Evolutionary conservation across 2,113 vertebrate genomes (phyloP), one percentile per base, ranked within the genome.

Genomic region (Saimiri boliviensis): DNA sequence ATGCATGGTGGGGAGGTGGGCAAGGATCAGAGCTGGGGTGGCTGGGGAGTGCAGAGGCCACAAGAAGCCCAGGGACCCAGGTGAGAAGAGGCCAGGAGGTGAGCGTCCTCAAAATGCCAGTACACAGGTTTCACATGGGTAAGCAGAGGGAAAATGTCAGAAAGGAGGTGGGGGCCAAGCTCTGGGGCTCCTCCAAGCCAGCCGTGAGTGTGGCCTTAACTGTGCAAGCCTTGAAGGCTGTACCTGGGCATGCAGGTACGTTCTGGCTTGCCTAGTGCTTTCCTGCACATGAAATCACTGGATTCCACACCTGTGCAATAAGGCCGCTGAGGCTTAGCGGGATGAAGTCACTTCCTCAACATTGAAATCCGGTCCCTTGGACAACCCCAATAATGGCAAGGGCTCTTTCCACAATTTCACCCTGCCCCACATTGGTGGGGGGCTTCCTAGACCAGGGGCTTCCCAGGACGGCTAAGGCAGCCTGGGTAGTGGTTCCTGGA

Each of bases 191-290:
- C 66, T 47, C 84, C 20, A 54, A 23, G 56, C 32, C 30, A 12
- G 25, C 21, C 12, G 2, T 1, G 42, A 27, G n/a, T 0, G 2
- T 0, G 9, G 66, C 12, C 14, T 8, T 6, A 27, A 21, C 0
- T 17, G 7, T 30, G 14, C 27, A 30, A 21, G 16, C 27, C 1
- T 13, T 11, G 71, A 66, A 60, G 83, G 35, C 86, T n/a, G 8
- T 8, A 47, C n/a, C 83, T 40, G 42, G 49, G 11, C 27, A 0
- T 19, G 1, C 2, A 70, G 77, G 32, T 23, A 17, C 66, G 35
- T 10, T 21, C 9, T 1, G 25, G 42, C 35, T 14, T 6, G 17
- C 52, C 56, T n/a, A 3, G 27, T 13, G 40, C 19, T 63, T 47
- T 27, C 49, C 25, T 20, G 42, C 32, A 2, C 6, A 3, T 25